These are phyloP conservation scores for Melipona beecheii DNA, from an alignment of 2,888 invertebrate species.

Conservation along the genomic window DNA sequence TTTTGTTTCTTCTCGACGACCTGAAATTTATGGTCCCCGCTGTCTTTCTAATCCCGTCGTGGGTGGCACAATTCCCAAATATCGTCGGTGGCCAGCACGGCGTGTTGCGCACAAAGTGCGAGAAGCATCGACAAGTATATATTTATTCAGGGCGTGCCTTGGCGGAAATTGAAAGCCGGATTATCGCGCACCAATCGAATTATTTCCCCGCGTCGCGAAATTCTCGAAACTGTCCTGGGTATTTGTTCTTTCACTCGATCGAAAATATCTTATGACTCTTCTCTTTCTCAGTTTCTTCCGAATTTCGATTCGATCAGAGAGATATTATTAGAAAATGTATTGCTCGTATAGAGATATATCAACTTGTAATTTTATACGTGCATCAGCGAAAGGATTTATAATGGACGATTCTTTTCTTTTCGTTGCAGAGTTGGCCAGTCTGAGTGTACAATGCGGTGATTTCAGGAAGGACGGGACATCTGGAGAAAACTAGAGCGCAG, in stretches of 20 bases:
- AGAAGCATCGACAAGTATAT: constrained; percentile 46
- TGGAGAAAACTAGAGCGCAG: constrained; percentile 33
- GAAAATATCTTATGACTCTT: too few relatives aligned
- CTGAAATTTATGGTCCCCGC: background rate
- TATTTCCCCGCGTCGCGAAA: constrained; percentile 56
- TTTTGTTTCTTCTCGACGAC: background rate
- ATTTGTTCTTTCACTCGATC: background rate
- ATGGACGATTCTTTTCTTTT: background rate
- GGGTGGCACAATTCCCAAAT: background rate
- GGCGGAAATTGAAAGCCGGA: constrained; percentile 70
- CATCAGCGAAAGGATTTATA: background rate
- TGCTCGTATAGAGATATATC: too few relatives aligned
- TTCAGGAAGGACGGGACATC: constrained; percentile 27
- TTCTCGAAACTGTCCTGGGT: background rate
- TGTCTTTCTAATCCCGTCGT: background rate
- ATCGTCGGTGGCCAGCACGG: background rate
- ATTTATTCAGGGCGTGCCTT: constrained; percentile 58
- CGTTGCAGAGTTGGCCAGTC: constrained; percentile 39
- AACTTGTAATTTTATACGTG: too few relatives aligned
- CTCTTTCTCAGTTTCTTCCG: too few relatives aligned
- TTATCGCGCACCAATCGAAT: constrained; percentile 61
- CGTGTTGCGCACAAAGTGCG: background rate
- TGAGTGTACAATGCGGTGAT: constrained; percentile 55
- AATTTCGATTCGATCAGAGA: too few relatives aligned
- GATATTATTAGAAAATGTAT: too few relatives aligned